These are phyloP conservation scores for Bergia puertoricense DNA, from an alignment of 92 coral and sea anemone species.

Conservation along the genomic window DNA sequence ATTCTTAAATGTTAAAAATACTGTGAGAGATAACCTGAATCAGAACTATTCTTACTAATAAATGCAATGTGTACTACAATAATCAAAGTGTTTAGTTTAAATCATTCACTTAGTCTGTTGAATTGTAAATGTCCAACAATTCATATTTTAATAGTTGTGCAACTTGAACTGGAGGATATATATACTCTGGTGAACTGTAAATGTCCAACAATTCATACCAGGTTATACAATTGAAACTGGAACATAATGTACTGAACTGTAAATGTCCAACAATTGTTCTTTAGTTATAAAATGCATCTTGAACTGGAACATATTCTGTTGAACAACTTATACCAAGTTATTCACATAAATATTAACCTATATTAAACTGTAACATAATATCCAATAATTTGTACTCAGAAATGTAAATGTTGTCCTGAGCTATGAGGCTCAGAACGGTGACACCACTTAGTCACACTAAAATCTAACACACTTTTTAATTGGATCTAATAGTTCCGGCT, in stretches of 20 bases:
- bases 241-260: background rate
- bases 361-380: conserved; percentile 5
- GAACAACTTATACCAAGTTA: conserved; percentile 19
- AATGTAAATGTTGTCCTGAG: background rate
- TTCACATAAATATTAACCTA: conserved; percentile 1
- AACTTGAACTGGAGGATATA: background rate
- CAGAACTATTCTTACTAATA: conserved; percentile 12
- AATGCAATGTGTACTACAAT: conserved; percentile 6
- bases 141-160: conserved; percentile 19
- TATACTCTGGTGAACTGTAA: conserved; percentile 15
- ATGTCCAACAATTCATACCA: conserved; percentile 9
- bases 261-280: conserved; percentile 22
- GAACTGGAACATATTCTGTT: conserved; percentile 24
- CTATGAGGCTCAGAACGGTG: background rate
- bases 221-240: background rate
- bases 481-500: too few relatives aligned
- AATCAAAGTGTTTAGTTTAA: background rate
- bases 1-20: conserved; percentile 25
- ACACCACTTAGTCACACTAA: too few relatives aligned
- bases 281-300: conserved; percentile 22
- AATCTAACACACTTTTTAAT: too few relatives aligned
- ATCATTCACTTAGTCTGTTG: conserved; percentile 24
- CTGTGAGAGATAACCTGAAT: conserved; percentile 11
- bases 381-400: background rate
- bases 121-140: conserved; percentile 16